Evolutionary conservation across 1,140 invertebrate genomes (phyloP).

Genomic region (Nephotettix cincticeps): DNA sequence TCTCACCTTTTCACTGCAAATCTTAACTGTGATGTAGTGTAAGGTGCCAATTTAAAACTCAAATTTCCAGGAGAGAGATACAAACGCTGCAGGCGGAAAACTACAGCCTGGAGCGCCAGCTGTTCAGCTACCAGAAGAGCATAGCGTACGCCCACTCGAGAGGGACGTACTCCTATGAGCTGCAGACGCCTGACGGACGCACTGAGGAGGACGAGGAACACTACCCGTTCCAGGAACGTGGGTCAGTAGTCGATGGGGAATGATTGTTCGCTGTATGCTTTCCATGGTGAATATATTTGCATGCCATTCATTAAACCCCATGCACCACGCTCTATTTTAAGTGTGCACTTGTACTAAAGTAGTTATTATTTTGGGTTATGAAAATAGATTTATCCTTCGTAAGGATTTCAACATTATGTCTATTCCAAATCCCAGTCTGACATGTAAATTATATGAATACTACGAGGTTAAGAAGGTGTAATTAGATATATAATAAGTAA

Average conservation of each 20-base stretch:
- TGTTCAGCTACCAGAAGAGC: constrained; percentile 85
- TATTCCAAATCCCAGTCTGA: too few species aligned
- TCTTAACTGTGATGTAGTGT: too few species aligned
- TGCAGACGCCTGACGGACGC: constrained; percentile 46
- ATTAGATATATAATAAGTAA: too few species aligned
- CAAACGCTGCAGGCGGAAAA: constrained; percentile 81
- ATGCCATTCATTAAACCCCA: constrained; percentile 31
- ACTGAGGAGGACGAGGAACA: constrained; percentile 41
- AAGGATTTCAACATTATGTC: not conserved
- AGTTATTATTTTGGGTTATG: not conserved
- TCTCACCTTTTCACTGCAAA: too few species aligned
- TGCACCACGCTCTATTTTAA: not conserved
- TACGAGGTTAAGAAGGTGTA: too few species aligned
- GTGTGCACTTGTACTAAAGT: not conserved
- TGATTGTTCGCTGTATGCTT: constrained; percentile 38
- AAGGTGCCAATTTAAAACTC: too few species aligned
- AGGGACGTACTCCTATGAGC: constrained; percentile 51
- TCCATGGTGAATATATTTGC: not conserved
- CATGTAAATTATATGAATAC: too few species aligned
- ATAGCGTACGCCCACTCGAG: constrained; percentile 71
- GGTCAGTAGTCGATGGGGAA: too few species aligned
- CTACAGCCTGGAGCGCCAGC: constrained; percentile 78
- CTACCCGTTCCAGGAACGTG: constrained; percentile 40
- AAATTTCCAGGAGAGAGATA: constrained; percentile 72
- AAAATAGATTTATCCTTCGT: not conserved